Evolutionary conservation across 2,888 invertebrate genomes (phyloP).

Genomic region (Polydrusus pterygomalis): DNA sequence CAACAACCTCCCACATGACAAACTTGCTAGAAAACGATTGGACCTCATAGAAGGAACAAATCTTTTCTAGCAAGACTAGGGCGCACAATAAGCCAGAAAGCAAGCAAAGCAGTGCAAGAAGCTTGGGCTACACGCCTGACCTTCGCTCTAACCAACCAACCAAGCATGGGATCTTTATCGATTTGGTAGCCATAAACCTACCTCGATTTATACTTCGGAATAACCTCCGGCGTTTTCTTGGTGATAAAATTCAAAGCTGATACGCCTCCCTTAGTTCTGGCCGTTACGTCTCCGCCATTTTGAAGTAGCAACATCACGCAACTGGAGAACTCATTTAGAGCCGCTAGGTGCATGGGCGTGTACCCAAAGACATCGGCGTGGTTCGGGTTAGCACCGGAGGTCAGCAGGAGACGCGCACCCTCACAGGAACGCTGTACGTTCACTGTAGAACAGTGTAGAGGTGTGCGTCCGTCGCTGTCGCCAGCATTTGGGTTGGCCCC

Average conservation of each 20-base stretch:
- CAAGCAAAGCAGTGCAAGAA: no score
- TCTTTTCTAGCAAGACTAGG: no score
- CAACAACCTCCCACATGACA: no score
- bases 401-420: slow-evolving; percentile 79
- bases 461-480: slow-evolving; percentile 86
- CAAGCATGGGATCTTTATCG: no score
- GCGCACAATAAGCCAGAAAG: no score
- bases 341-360: slow-evolving; percentile 88
- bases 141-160: no score
- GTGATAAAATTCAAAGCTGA: slow-evolving; percentile 88
- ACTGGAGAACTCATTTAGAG: slow-evolving; percentile 86
- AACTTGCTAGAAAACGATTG: no score
- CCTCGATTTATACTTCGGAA: slow-evolving; percentile 78
- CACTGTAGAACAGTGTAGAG: slow-evolving; percentile 87
- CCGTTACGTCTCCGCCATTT: slow-evolving; percentile 88
- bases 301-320: slow-evolving; percentile 84
- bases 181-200: slow-evolving; percentile 58
- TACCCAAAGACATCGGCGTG: slow-evolving; percentile 87
- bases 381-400: slow-evolving; percentile 83
- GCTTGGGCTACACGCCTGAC: no score
- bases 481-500: slow-evolving; percentile 72
- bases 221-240: slow-evolving; percentile 87
- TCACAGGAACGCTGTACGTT: slow-evolving; percentile 84
- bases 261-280: slow-evolving; percentile 86
- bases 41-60: no score